These are phyloP conservation scores for Amphipoea lucens DNA, from an alignment of 2,888 invertebrate genomes.

Conservation along the genomic window DNA sequence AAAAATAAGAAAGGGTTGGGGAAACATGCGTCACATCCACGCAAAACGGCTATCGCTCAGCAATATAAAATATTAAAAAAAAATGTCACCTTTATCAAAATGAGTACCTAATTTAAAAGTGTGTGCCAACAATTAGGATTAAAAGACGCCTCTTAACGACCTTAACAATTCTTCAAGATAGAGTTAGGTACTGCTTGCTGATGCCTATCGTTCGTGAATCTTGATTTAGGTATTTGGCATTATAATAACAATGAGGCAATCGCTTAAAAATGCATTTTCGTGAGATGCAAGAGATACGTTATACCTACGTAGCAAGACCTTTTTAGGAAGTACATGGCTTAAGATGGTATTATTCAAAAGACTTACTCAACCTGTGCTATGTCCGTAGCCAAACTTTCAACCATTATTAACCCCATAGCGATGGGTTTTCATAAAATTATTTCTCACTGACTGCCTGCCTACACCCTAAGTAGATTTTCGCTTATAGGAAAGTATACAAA, in stretches of 20 bases:
- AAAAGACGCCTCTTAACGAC: neutral
- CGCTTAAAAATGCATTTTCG: neutral
- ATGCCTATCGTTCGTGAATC: neutral
- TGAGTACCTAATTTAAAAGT: neutral
- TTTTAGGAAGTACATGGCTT: neutral
- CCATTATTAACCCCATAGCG: neutral
- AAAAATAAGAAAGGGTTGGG: too few species aligned
- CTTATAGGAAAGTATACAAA: neutral
- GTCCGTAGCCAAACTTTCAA: neutral
- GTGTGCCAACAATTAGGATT: neutral
- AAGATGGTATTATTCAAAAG: too few species aligned
- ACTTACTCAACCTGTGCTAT: too few species aligned
- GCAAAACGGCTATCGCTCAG: too few species aligned
- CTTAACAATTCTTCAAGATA: neutral
- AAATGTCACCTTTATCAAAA: constrained; percentile 19
- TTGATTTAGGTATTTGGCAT: neutral
- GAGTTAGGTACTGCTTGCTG: neutral
- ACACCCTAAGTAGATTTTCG: neutral
- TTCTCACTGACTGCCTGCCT: neutral
- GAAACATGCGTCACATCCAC: too few species aligned
- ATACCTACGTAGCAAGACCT: neutral
- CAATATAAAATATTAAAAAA: too few species aligned
- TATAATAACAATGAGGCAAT: constrained; percentile 1
- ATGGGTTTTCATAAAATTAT: neutral
- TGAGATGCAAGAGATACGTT: neutral